Base-by-base conservation (phyloP, 37 sponge, comb jelly and placozoan species). In the Crambe crambe region DNA sequence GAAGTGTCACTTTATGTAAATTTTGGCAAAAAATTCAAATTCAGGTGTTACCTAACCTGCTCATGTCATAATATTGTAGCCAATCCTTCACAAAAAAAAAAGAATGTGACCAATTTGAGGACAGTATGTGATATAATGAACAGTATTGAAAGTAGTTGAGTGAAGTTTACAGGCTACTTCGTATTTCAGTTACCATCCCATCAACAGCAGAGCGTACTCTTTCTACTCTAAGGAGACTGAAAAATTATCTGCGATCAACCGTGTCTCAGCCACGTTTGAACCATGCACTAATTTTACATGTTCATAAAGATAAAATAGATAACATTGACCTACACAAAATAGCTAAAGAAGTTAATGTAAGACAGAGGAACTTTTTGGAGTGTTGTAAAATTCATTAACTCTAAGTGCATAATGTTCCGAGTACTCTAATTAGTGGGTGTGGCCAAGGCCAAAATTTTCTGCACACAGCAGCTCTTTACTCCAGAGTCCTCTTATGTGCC, bases 201-300 rank as follows among this genome's bases (percentile, higher is more conserved):
- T 76, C 84, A 29, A 83, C 84, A 67, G 76, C 84, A 38, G 84
- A 83, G 38, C 23, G 84, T 63, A 61, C 84, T 56, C 77, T 83
- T 62, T 76, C 84, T 4, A 43, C 56, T 31, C 22, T 83, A 31
- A 39, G 84, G 25, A 56, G 76, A 4, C 47, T 83, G 37, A 75
- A 76, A 62, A 79, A 41, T 8, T 83, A 65, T 32, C 43, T 82
- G 26, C 20, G 83, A 42, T 74, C 74, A 22, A 77, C 83, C 21
- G 74, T 80, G 81, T 54, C 73, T 2, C 82, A 81, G 37, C 3
- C 74, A 10, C 22, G 73, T 3, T 56, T 70, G 37, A 81, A 81
- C n/a, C n/a, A n/a, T n/a, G n/a, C n/a, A n/a, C n/a, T n/a, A n/a
- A n/a, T n/a, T n/a, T n/a, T n/a, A n/a, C n/a, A n/a, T n/a, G n/a